A percentile compares a stretch with the other conserved stretches of the same genome.
These are phyloP conservation scores for Araneus ventricosus DNA, from an alignment of 1,140 invertebrate species.

Conservation along the genomic window DNA sequence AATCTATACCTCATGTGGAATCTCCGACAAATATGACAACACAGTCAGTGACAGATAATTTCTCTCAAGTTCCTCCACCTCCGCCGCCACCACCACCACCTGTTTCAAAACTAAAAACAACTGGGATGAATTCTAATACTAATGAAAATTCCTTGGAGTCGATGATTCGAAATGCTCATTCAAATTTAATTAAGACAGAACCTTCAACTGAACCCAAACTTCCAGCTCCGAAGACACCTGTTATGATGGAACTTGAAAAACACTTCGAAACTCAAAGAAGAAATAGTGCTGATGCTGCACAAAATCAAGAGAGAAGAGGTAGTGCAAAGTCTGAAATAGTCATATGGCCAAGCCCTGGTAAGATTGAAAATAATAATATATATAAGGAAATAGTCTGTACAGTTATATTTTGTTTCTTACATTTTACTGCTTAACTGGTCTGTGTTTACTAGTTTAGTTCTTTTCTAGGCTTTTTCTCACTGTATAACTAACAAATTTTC, in stretches of 20 bases:
- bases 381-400: neutral
- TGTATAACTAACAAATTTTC: no score
- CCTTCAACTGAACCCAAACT: neutral
- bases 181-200: constrained; percentile 1
- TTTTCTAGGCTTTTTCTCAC: no score
- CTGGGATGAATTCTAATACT: neutral
- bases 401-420: neutral
- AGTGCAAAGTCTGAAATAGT: neutral
- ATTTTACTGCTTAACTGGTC: no score
- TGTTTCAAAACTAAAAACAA: neutral
- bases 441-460: no score
- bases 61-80: constrained; percentile 27
- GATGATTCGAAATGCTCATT: neutral
- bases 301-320: neutral
- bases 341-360: neutral
- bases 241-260: constrained; percentile 61
- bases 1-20: neutral
- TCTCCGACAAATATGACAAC: neutral
- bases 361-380: neutral
- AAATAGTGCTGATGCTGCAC: neutral
- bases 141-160: constrained; percentile 27
- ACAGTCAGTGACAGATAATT: neutral
- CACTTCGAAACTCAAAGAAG: neutral
- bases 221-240: constrained; percentile 11
- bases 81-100: constrained; percentile 44